Conservation (phyloP, 2,888 invertebrate species). For the Folsomia candida region DNA sequence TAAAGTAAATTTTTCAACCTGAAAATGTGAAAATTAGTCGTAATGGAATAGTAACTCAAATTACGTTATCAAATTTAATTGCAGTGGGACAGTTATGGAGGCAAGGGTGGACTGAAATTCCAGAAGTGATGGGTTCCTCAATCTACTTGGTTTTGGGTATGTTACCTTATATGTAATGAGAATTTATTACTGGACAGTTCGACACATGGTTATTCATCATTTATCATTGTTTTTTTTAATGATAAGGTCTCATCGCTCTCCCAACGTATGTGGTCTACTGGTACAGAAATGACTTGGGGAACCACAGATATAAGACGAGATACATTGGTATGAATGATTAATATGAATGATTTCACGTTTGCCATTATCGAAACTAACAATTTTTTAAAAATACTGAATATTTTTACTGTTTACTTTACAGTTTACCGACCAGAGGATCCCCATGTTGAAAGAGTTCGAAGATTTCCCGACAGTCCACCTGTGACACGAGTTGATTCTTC, state of each 20-base stretch:
- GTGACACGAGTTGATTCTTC: constrained; percentile 19
- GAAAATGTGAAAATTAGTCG: background rate
- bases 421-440: constrained; percentile 41
- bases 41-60: background rate
- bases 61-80: constrained; percentile 21
- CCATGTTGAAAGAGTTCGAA: constrained; percentile 12
- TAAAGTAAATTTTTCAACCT: no score
- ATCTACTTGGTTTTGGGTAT: constrained; percentile 62
- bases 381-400: no score
- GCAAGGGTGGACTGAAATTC: constrained; percentile 66
- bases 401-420: constrained; percentile 9
- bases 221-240: background rate
- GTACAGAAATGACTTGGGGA: constrained; percentile 63
- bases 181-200: background rate
- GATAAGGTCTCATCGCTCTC: background rate
- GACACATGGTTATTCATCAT: background rate
- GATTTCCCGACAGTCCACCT: constrained; percentile 31
- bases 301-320: constrained; percentile 64
- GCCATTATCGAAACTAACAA: background rate
- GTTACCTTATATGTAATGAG: background rate
- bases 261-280: constrained; percentile 55
- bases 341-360: background rate
- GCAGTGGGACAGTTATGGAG: constrained; percentile 54
- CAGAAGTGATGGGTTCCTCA: constrained; percentile 66
- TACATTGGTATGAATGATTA: constrained; percentile 55